Base-by-base conservation (phyloP, 1,140 invertebrate species). In the Physella acuta region DNA sequence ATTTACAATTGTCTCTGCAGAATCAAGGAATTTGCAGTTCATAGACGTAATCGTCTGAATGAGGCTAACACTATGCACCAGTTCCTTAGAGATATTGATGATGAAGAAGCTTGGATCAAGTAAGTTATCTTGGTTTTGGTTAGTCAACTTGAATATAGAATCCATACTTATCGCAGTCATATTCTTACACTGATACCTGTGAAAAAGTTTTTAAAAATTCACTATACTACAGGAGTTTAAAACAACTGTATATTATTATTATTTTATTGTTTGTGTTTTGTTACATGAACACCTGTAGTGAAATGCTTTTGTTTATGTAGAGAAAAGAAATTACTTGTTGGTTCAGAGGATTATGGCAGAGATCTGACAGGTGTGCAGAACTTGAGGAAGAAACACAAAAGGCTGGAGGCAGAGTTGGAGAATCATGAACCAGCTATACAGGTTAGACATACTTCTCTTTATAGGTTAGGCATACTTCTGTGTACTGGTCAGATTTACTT, bases 51-150 rank as follows among this genome's bases (percentile, higher is more conserved):
- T 89, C 88, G 95, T 36, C 88, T 99, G 24, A 89, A 89, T 83
- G 97, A 99, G 85, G 96, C 97, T 2, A 94, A 98, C 80, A 99
- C 95, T 11, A 88, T 99, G 75, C 97, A 99, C 86, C 97, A 99
- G 86, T 99, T 99, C 91, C 96, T 99, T 89, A 88, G 97, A 58
- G 97, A 99, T 82, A 98, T 99, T 82, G 97, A 97, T 73, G 97
- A 99, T 84, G 97, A 99, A 85, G 97, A 99, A 85, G 96, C 94
- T n/a, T 99, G 97, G 97, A 99, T 99, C 81, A 98, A 98, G 90
- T 91, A 75, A 76, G 87, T 85, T 34, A 28, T 24, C 28, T 58
- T 17, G 14, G n/a, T n/a, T n/a, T n/a, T n/a, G n/a, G n/a, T n/a
- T n/a, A n/a, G n/a, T n/a, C n/a, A n/a, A n/a, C n/a, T n/a, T n/a